Evolutionary conservation across 2,113 vertebrate species (phyloP), one percentile per base, ranked within the genome.

Genomic region (Andinoacara biseriatus): DNA sequence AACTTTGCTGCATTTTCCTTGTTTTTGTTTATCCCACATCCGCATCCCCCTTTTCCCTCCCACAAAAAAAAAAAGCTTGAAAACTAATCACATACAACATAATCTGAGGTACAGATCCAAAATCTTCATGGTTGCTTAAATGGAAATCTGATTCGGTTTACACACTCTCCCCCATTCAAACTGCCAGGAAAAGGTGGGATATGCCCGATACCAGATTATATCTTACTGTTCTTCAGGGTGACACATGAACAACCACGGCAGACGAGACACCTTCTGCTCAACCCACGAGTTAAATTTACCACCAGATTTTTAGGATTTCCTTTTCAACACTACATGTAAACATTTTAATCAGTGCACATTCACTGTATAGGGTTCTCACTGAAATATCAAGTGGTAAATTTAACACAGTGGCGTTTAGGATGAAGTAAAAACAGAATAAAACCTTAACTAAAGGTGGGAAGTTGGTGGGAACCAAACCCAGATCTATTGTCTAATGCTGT

Each of bases 311-410:
- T 61, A 76, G 72, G 54, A 52, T 58, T 86, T 85, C 62, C 81
- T 54, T 90, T 89, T 88, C 76, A 61, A 56, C 86, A 87, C 87
- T 84, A 90, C 90, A 93, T 94, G 93, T 93, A 94, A 94, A 94
- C 90, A 90, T 82, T 84, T 92, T 84, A 40, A 31, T 87, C 87
- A 91, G 90, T 92, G 89, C 89, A 91, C 87, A 87, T 89, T 91
- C 91, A 89, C 89, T 86, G 86, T 90, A 84, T 87, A 72, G 58
- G 80, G 81, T 49, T 78, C 65, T 76, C 24, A 79, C 81, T 81
- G 80, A 78, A 90, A 84, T 81, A 85, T 75, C 84, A 79, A 86
- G 91, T 90, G 86, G 78, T 86, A 86, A 83, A 89, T 75, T 86
- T 31, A 92, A 91, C 83, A 76, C 65, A 14, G 79, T 85, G 62